Conservation (phyloP, 2,888 invertebrate genomes). For the Cerastis rubricosa region DNA sequence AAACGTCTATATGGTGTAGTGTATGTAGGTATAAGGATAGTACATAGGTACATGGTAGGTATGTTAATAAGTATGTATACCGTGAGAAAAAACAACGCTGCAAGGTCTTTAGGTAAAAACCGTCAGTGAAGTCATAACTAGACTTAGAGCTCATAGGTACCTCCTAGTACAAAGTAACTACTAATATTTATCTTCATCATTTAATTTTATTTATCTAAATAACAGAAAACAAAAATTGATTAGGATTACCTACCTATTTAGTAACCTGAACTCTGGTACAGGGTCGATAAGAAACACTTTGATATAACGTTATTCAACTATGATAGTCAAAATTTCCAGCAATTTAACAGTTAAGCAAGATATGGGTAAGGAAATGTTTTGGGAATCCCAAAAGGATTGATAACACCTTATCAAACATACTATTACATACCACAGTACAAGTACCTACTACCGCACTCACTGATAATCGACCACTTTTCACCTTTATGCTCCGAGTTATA, state of each 20-base stretch:
- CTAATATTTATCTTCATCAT: not conserved
- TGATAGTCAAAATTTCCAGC: not conserved
- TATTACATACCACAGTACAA: not conserved
- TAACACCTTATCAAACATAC: slow-evolving; percentile 19
- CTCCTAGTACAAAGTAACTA: not conserved
- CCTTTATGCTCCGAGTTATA: too few relatives aligned
- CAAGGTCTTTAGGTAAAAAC: slow-evolving; percentile 26
- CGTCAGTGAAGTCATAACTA: slow-evolving; percentile 26
- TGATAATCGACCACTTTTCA: too few relatives aligned
- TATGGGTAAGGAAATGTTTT: slow-evolving; percentile 1
- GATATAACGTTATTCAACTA: not conserved
- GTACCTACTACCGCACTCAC: not conserved
- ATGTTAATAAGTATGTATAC: slow-evolving; percentile 5
- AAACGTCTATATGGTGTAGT: not conserved
- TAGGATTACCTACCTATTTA: too few relatives aligned
- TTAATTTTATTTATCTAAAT: not conserved
- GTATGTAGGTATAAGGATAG: not conserved
- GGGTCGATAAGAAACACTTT: too few relatives aligned
- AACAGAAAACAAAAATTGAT: not conserved
- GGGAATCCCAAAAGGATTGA: not conserved
- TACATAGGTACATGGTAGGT: not conserved
- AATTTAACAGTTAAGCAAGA: not conserved
- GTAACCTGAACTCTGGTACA: not conserved
- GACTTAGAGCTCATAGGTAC: slow-evolving; percentile 1
- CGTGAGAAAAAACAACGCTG: slow-evolving; percentile 40